Conservation (phyloP, 2,797 vertebrate genomes). For the Schizopygopsis malacanthus region DNA sequence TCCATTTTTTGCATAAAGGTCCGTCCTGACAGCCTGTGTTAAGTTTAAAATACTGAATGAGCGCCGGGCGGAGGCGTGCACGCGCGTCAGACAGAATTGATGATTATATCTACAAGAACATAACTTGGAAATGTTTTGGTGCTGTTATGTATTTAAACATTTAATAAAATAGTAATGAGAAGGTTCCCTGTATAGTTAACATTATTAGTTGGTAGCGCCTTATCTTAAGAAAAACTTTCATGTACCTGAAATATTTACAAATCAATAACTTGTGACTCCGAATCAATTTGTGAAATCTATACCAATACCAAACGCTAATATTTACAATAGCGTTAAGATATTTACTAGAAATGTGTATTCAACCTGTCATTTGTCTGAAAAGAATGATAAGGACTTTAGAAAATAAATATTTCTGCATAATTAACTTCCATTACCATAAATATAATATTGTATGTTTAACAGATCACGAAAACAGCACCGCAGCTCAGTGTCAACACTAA, state of each 20-base stretch:
- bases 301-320: neutral
- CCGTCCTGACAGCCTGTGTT: too few relatives aligned
- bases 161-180: neutral
- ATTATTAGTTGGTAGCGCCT: neutral
- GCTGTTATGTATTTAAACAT: neutral
- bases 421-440: neutral
- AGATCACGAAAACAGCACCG: neutral
- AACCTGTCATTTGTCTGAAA: neutral
- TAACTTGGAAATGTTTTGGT: neutral
- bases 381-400: neutral
- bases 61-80: too few relatives aligned
- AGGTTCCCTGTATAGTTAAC: neutral
- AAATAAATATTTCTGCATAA: neutral
- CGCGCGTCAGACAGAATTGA: neutral
- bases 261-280: neutral
- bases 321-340: neutral
- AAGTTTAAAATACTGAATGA: too few relatives aligned
- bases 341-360: neutral
- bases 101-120: neutral
- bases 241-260: neutral
- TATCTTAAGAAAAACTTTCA: neutral
- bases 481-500: neutral
- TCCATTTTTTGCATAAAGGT: too few relatives aligned
- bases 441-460: neutral
- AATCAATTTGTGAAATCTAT: neutral